phyloP scores from a whole-genome alignment of 2,888 invertebrate species.

The Argyresthia goedartella region DNA sequence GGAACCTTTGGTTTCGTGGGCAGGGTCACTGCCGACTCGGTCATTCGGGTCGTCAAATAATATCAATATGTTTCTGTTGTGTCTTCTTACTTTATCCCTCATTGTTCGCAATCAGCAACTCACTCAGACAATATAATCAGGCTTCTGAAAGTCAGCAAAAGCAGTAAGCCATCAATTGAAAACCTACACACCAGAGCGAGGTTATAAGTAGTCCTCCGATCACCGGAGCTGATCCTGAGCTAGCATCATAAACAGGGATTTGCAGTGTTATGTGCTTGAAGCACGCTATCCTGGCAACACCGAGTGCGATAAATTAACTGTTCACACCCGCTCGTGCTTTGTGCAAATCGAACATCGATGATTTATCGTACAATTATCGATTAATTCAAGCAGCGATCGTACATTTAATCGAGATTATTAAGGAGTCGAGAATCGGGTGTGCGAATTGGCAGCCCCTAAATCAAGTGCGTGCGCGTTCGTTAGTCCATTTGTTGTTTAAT shows the following conservation, averaged over 20 bases:
- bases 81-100: too few relatives aligned
- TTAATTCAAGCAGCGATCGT: slow-evolving; percentile 70
- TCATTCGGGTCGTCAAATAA: too few relatives aligned
- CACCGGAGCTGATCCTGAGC: slow-evolving; percentile 13
- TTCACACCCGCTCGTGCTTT: slow-evolving; percentile 66
- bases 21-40: too few relatives aligned
- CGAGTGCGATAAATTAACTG: slow-evolving; percentile 56
- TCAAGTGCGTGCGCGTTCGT: slow-evolving; percentile 19
- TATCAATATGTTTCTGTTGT: too few relatives aligned
- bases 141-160: too few relatives aligned
- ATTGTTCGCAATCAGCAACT: too few relatives aligned
- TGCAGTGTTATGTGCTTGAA: slow-evolving; percentile 50
- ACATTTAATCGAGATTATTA: slow-evolving; percentile 63
- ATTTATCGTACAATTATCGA: slow-evolving; percentile 70
- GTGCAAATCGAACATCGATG: slow-evolving; percentile 66
- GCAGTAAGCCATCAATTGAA: too few relatives aligned
- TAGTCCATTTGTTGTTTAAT: slow-evolving; percentile 30
- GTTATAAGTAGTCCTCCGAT: too few relatives aligned
- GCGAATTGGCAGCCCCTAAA: slow-evolving; percentile 38
- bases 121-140: too few relatives aligned
- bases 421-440: slow-evolving; percentile 39
- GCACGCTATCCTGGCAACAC: slow-evolving; percentile 55
- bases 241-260: slow-evolving; percentile 55
- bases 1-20: too few relatives aligned
- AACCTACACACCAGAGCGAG: too few relatives aligned